These are phyloP conservation scores for Turritopsis dohrnii DNA, from an alignment of 30 jellyfish, hydroid and myxozoan species.

Conservation along the genomic window DNA sequence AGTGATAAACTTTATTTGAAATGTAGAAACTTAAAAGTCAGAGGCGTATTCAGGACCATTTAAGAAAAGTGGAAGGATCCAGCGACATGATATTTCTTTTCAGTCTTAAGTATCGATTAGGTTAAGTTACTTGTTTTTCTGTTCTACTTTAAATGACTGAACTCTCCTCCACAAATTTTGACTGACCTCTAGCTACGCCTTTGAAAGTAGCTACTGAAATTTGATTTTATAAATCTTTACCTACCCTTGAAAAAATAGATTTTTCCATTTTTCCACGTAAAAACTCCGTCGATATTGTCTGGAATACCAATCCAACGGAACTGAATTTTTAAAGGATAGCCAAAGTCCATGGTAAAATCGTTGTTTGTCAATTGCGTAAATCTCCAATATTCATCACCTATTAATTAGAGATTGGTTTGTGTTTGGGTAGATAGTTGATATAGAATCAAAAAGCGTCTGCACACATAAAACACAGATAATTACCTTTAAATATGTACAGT, in stretches of 20 bases:
- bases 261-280: conserved; percentile 64
- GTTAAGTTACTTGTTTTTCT: too few species aligned
- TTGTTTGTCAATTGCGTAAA: conserved; percentile 26
- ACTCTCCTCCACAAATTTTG: too few species aligned
- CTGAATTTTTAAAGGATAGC: conserved; percentile 58
- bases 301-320: conserved; percentile 75
- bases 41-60: too few species aligned
- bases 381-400: conserved; percentile 69
- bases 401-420: background rate
- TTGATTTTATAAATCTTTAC: background rate
- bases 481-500: conserved; percentile 59
- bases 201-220: background rate
- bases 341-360: conserved; percentile 48
- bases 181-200: too few species aligned
- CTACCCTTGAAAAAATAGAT: conserved; percentile 77
- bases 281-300: conserved; percentile 53
- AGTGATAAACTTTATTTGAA: too few species aligned
- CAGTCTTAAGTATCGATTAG: too few species aligned
- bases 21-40: too few species aligned
- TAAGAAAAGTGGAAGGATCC: too few species aligned
- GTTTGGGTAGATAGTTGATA: background rate
- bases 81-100: too few species aligned
- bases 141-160: too few species aligned
- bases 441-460: background rate
- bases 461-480: background rate